phyloP scores from a whole-genome alignment of 1,140 invertebrate species.

The Meloidogyne exigua region DNA sequence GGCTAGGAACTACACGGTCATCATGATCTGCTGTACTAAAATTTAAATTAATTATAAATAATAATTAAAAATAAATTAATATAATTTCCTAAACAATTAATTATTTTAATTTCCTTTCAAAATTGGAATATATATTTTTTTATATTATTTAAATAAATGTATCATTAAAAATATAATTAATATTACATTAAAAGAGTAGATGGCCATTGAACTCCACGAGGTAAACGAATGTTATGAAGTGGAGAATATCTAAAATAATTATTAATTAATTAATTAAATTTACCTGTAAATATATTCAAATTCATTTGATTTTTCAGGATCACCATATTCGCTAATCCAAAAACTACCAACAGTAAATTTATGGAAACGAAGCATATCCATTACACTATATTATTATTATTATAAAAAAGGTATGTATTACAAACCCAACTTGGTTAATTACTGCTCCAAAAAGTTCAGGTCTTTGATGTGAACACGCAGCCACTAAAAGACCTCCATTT shows the following conservation, averaged over 20 bases:
- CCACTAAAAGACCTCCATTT: slow-evolving; percentile 90
- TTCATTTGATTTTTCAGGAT: slow-evolving; percentile 80
- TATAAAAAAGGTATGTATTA: not conserved
- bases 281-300: slow-evolving; percentile 83
- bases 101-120: no score
- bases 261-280: slow-evolving; percentile 33
- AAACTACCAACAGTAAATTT: slow-evolving; percentile 96
- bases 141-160: no score
- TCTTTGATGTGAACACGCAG: slow-evolving; percentile 84
- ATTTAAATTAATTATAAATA: not conserved
- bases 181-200: slow-evolving; percentile 75
- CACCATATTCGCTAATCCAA: slow-evolving; percentile 94
- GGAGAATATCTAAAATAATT: slow-evolving; percentile 74
- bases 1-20: slow-evolving; percentile 88
- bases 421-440: slow-evolving; percentile 85
- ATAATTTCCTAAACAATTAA: no score
- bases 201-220: slow-evolving; percentile 75
- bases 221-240: slow-evolving; percentile 80
- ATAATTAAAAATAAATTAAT: no score
- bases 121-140: no score
- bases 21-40: slow-evolving; percentile 96
- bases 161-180: no score
- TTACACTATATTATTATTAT: slow-evolving; percentile 71
- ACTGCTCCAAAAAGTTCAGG: slow-evolving; percentile 89
- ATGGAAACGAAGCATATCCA: slow-evolving; percentile 95